Base-by-base conservation (phyloP, 1,140 invertebrate species). In the Metaphire vulgaris region DNA sequence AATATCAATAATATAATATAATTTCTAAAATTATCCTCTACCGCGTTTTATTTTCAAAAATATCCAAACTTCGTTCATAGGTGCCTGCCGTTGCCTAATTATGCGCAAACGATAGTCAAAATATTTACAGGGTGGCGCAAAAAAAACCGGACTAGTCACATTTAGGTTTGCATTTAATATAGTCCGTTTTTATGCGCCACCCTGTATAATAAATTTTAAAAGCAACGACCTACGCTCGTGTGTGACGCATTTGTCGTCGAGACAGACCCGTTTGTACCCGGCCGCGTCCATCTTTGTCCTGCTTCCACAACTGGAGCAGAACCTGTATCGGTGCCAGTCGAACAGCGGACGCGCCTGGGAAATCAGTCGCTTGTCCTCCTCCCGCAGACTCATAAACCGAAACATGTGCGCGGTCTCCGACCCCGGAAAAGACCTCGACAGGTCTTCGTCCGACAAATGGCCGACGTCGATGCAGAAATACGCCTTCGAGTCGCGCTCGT, bases 251-350 rank as follows among this genome's bases (percentile, higher is more conserved):
- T 83, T 74, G 74, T 79, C 74, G 76, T 87, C 82, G 56, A 79
- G 75, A 80, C 85, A 87, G 15, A 77, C 76, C 76, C 83, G 81
- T 79, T 85, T 82, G 68, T 83, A 83, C 6, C 84, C 86, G 28
- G 84, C 83, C 33, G 85, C 81, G 32, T 83, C 82, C 31, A 84
- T 33, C 12, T 64, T 77, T 12, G 84, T 82, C 16, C 78, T 56
- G 69, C 79, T 81, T 0, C 87, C 86, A 83, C 88, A 88, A 1
- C 81, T 83, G 2, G 85, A 81, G 80, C 88, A 88, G 79, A 85
- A 88, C 64, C 83, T 82, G 71, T 85, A 85, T 0, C 77, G 79
- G 72, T 87, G 81, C 87, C 88, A 89, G 2, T 82, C 84, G 32
- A 88, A 70, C 33, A 89, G 79, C 1, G 87, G 84, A 56, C 86